Percentiles rank a stretch among this genome's conserved stretches.
Conservation (phyloP, 37 sponge, comb jelly and placozoan genomes). For the Halisarca cf. caerulea region DNA sequence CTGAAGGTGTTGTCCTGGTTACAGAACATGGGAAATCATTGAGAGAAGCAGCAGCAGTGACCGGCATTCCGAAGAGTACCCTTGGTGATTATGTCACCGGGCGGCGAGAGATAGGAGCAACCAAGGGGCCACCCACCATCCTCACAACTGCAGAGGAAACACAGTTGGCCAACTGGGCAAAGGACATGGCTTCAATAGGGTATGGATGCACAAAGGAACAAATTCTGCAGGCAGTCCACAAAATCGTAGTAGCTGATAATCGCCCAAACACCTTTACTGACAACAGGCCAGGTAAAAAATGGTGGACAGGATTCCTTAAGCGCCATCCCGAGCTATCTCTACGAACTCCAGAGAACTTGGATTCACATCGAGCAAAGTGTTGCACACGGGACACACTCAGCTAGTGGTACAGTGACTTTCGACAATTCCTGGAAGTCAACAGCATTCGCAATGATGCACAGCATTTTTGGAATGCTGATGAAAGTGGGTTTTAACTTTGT, state of each 20-base stretch:
- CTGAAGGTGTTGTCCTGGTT: neutral
- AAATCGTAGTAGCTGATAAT: slow-evolving; percentile 3
- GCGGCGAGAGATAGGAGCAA: slow-evolving; percentile 6
- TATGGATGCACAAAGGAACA: slow-evolving; percentile 37
- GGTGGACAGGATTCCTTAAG: slow-evolving; percentile 31
- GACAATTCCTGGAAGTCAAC: slow-evolving; percentile 15
- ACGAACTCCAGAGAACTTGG: slow-evolving; percentile 4
- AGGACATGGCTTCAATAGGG: slow-evolving; percentile 42
- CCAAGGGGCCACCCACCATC: neutral
- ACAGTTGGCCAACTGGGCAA: slow-evolving; percentile 24
- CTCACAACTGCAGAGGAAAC: slow-evolving; percentile 30
- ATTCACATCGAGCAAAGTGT: neutral
- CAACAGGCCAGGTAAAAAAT: slow-evolving; percentile 26
- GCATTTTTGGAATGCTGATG: slow-evolving; percentile 50
- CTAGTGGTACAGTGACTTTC: slow-evolving; percentile 27
- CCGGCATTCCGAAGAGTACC: slow-evolving; percentile 46
- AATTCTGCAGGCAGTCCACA: slow-evolving; percentile 2
- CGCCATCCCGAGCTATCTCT: neutral
- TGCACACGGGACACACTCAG: slow-evolving; percentile 28
- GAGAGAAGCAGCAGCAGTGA: slow-evolving; percentile 25
- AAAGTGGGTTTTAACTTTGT: slow-evolving; percentile 41
- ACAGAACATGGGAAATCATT: neutral
- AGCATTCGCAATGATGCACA: neutral
- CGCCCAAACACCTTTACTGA: slow-evolving; percentile 34
- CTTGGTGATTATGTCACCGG: slow-evolving; percentile 25